Conservation (phyloP, 2,113 vertebrate species). For the Lophochroa leadbeateri region DNA sequence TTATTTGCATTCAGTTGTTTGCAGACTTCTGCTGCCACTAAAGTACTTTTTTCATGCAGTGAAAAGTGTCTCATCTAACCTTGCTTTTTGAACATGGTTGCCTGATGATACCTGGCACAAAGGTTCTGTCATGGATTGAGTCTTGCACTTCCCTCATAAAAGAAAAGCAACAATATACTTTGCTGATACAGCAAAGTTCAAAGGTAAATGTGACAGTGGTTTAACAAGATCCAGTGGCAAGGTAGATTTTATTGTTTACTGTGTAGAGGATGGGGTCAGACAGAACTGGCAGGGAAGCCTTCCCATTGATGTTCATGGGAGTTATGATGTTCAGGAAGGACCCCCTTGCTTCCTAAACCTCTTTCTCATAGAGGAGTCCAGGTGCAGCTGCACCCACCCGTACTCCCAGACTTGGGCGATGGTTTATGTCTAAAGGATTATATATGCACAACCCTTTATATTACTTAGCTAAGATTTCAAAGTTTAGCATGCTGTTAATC, state of each 20-base stretch:
- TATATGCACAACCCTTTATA: background rate
- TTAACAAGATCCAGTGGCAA: background rate
- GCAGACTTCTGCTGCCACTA: background rate
- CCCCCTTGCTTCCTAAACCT: background rate
- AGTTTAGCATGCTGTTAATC: background rate
- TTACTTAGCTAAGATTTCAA: background rate
- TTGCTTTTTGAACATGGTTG: background rate
- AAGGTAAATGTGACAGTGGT: background rate
- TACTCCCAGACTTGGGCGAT: background rate
- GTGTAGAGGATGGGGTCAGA: background rate
- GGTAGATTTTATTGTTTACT: background rate
- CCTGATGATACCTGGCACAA: background rate
- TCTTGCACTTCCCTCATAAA: background rate
- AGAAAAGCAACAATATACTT: background rate
- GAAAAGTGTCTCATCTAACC: background rate
- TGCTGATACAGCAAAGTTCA: background rate
- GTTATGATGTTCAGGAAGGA: background rate
- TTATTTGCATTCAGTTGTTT: background rate
- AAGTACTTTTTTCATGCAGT: background rate
- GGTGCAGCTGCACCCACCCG: background rate
- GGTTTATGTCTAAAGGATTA: background rate
- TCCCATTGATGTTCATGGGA: background rate
- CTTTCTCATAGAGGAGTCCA: background rate
- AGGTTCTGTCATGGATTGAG: background rate
- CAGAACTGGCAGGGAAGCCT: background rate